Conservation (phyloP, 2,797 vertebrate species). For the Notolabrus celidotus region DNA sequence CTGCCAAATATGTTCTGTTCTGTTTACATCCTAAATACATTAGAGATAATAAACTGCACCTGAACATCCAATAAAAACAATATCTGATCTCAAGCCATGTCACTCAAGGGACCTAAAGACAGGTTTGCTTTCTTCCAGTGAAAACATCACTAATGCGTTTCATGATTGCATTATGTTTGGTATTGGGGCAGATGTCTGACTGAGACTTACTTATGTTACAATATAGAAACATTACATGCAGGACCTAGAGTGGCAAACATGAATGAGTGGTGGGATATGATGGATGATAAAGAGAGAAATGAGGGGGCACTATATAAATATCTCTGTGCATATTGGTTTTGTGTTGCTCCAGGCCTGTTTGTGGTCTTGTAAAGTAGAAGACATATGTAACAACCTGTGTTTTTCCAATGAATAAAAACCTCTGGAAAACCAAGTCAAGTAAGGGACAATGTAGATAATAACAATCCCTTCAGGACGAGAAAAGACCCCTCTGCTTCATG, state of each 20-base stretch:
- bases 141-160: neutral
- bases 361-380: too few relatives aligned
- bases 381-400: too few relatives aligned
- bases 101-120: neutral
- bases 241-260: too few relatives aligned
- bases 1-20: constrained; percentile 5
- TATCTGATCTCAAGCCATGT: neutral
- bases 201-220: neutral
- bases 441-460: too few relatives aligned
- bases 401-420: too few relatives aligned
- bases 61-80: neutral
- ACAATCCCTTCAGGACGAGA: too few relatives aligned
- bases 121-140: neutral
- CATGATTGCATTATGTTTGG: neutral
- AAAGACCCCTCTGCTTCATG: too few relatives aligned
- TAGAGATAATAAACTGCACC: neutral
- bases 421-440: too few relatives aligned
- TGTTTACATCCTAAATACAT: constrained; percentile 18
- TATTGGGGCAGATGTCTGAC: neutral
- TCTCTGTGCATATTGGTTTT: too few relatives aligned
- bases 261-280: neutral
- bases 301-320: too few relatives aligned
- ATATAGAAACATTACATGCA: neutral
- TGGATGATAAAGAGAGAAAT: too few relatives aligned
- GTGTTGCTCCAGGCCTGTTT: too few relatives aligned